phyloP scores from a whole-genome alignment of 2,113 vertebrate genomes.

The Scortum barcoo region DNA sequence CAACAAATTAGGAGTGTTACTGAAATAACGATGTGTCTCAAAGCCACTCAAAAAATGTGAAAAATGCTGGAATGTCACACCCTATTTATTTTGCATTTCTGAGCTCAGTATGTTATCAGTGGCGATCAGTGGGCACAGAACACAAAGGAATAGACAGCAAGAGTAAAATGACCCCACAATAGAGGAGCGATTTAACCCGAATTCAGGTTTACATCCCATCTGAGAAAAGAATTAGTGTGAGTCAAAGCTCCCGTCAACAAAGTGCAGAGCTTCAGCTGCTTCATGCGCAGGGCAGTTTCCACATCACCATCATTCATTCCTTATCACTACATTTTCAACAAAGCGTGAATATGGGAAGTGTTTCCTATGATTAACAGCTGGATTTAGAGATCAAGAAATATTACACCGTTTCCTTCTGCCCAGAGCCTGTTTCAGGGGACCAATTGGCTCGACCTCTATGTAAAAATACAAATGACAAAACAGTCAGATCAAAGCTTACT shows the following conservation, averaged over 20 bases:
- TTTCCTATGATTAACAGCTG: constrained; percentile 60
- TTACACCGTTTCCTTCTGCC: constrained; percentile 19
- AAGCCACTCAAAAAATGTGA: neutral
- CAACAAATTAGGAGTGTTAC: neutral
- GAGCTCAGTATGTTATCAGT: constrained; percentile 33
- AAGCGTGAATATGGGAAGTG: constrained; percentile 47
- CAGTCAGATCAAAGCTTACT: neutral
- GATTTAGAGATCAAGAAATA: constrained; percentile 51
- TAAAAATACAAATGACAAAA: neutral
- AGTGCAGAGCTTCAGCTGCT: constrained; percentile 15
- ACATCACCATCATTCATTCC: constrained; percentile 56
- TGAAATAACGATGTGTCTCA: constrained; percentile 9
- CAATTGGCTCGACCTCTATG: constrained; percentile 11
- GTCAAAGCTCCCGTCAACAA: constrained; percentile 27
- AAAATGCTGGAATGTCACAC: constrained; percentile 10
- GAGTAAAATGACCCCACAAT: constrained; percentile 28
- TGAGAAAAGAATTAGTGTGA: constrained; percentile 44
- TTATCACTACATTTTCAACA: constrained; percentile 61
- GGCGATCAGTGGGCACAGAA: constrained; percentile 28
- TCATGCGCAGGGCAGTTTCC: constrained; percentile 31
- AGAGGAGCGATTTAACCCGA: constrained; percentile 34
- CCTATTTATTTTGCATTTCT: neutral
- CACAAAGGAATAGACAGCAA: constrained; percentile 42
- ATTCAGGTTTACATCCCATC: constrained; percentile 19
- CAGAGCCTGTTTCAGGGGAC: constrained; percentile 29